Percentiles rank a stretch among this genome's conserved stretches.
phyloP scores from a whole-genome alignment of 2,797 vertebrate genomes.

The Melanogrammus aeglefinus region DNA sequence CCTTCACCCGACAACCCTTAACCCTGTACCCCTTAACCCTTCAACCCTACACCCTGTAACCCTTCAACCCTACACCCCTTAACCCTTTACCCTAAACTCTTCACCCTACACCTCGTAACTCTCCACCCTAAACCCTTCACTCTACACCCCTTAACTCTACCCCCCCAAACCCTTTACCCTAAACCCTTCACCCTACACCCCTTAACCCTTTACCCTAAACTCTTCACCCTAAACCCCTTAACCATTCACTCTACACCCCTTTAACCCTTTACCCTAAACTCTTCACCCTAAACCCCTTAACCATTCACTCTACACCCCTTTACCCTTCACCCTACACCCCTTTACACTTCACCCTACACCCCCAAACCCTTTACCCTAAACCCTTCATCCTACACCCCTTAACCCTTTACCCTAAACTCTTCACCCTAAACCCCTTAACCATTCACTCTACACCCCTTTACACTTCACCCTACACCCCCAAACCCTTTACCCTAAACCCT shows the following conservation, averaged over 20 bases:
- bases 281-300: too few species aligned
- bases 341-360: too few species aligned
- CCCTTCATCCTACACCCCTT: too few species aligned
- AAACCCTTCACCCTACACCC: not conserved
- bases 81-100: not conserved
- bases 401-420: not conserved
- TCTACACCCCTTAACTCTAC: too few species aligned
- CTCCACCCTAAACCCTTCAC: not conserved
- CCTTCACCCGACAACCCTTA: not conserved
- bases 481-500: not conserved
- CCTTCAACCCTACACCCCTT: too few species aligned
- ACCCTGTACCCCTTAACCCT: not conserved
- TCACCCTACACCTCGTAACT: not conserved
- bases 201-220: too few species aligned
- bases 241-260: too few species aligned
- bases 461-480: not conserved
- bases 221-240: too few species aligned
- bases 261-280: too few species aligned
- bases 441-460: not conserved
- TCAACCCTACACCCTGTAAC: not conserved
- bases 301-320: too few species aligned
- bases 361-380: not conserved
- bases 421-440: not conserved
- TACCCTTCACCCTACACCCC: too few species aligned
- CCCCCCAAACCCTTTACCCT: too few species aligned